Evolutionary conservation across 2,888 invertebrate species (phyloP).

Genomic region (Spatulosminthurus flaviceps): DNA sequence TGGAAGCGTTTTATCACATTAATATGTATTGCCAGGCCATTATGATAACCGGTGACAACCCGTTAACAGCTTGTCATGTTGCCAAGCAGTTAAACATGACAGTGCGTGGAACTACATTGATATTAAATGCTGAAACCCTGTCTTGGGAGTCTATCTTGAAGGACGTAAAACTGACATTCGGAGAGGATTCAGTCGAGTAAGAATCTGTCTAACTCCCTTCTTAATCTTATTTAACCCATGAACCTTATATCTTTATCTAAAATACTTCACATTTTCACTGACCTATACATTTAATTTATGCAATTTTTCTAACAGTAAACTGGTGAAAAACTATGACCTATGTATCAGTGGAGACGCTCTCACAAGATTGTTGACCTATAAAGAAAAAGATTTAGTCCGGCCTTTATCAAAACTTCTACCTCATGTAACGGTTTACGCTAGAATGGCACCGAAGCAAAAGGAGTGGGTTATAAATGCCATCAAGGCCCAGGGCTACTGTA

Average conservation of each 20-base stretch:
- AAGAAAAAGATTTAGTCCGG: constrained; percentile 58
- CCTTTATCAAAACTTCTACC: constrained; percentile 73
- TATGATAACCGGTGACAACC: constrained; percentile 99
- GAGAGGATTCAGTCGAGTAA: constrained; percentile 62
- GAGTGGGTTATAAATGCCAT: constrained; percentile 91
- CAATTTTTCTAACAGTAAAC: constrained; percentile 68
- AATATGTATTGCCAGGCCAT: constrained; percentile 71
- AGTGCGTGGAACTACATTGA: constrained; percentile 73
- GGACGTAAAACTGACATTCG: constrained; percentile 69
- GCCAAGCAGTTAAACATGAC: constrained; percentile 92
- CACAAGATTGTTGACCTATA: constrained; percentile 68
- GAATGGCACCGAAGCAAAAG: constrained; percentile 99
- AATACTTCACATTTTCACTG: too few relatives aligned
- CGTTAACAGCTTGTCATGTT: constrained; percentile 98
- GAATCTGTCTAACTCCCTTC: too few relatives aligned
- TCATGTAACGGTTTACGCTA: constrained; percentile 89
- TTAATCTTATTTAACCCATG: too few relatives aligned
- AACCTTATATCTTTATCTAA: background rate
- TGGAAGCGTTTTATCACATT: background rate
- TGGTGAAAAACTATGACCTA: constrained; percentile 82
- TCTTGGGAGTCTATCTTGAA: constrained; percentile 82
- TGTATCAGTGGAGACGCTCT: constrained; percentile 83
- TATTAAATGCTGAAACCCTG: constrained; percentile 73
- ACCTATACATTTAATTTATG: too few relatives aligned
- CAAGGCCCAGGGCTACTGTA: constrained; percentile 85